Evolutionary conservation across 2,888 invertebrate genomes (phyloP), one percentile per base, ranked within the genome.

Genomic region (Acrocyrtus sp.): DNA sequence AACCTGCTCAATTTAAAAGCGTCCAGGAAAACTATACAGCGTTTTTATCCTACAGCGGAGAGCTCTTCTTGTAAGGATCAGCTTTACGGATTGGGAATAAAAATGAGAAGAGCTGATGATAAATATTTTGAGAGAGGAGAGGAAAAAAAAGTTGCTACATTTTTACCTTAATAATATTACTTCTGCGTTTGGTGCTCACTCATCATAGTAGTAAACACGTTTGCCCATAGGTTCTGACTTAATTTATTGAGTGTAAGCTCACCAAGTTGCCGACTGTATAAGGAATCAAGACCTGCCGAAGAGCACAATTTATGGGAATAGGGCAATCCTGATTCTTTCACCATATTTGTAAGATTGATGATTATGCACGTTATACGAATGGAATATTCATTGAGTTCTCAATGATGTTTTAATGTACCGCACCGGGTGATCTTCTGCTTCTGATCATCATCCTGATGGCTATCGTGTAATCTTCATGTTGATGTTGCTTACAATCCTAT

Each of bases 211-310:
- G 29, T 29, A 61, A 66, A 72, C 72, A 72, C 72, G 72, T 72
- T 72, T 72, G 72, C 72, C 72, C 72, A 72, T 72, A 60, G 72
- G 65, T 65, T 72, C 60, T 72, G 72, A 72, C 72, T 72, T 72
- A 72, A 72, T 72, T 75, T 75, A 75, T 75, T 75, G 72, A 75
- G 72, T 72, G 68, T 62, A 75, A 63, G 69, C 75, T 72, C 53
- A 75, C 63, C 75, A 75, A 75, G 72, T 67, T 72, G 75, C 75
- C 75, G 75, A 75, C 75, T 75, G 60, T 75, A 72, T 75, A 75
- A 68, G 75, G 75, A 75, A 72, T 72, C 75, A 75, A 75, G 72
- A 67, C 72, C 72, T 75, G 75, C 75, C 75, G 75, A 75, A 75
- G 63, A 75, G 62, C 51, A 67, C 57, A 75, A 75, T 75, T 75